Evolutionary conservation across 2,888 invertebrate species (phyloP).

Genomic region (Drosophila infuscata): DNA sequence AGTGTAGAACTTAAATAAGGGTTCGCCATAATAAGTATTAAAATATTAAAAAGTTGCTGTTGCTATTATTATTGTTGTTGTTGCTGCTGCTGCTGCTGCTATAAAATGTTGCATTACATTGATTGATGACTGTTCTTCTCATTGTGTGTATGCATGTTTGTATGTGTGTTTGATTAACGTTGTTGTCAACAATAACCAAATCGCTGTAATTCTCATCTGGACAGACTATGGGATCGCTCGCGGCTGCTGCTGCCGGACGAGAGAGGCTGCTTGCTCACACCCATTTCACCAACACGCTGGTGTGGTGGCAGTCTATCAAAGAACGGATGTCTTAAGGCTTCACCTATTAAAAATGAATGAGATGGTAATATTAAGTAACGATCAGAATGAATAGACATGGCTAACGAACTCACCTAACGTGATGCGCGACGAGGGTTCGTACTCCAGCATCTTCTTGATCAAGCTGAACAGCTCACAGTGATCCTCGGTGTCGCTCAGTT

Average conservation of each 20-base stretch:
- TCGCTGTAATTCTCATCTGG: constrained; percentile 86
- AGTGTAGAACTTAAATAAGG: constrained; percentile 68
- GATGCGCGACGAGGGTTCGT: constrained; percentile 96
- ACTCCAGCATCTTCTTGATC: constrained; percentile 97
- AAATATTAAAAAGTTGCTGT: constrained; percentile 24
- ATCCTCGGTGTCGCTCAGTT: constrained; percentile 94
- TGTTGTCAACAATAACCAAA: constrained; percentile 85
- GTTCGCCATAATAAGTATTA: constrained; percentile 38
- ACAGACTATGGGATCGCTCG: constrained; percentile 87
- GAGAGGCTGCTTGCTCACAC: constrained; percentile 75
- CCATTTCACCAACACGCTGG: constrained; percentile 89
- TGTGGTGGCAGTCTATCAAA: constrained; percentile 94
- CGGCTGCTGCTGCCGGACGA: constrained; percentile 86
- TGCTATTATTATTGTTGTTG: constrained; percentile 30
- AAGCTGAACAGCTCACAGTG: constrained; percentile 97
- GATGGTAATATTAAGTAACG: neutral
- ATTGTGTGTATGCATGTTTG: constrained; percentile 57
- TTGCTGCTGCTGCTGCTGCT: constrained; percentile 25
- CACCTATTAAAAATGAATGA: constrained; percentile 85
- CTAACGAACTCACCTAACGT: constrained; percentile 87
- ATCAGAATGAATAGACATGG: neutral
- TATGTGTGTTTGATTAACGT: constrained; percentile 66
- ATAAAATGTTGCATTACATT: constrained; percentile 28
- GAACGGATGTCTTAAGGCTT: constrained; percentile 96
- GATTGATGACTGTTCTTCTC: constrained; percentile 47